Percentiles rank a stretch among this genome's conserved stretches.
Conservation (phyloP, 2,888 invertebrate genomes). For the Phyto melanocephala region DNA sequence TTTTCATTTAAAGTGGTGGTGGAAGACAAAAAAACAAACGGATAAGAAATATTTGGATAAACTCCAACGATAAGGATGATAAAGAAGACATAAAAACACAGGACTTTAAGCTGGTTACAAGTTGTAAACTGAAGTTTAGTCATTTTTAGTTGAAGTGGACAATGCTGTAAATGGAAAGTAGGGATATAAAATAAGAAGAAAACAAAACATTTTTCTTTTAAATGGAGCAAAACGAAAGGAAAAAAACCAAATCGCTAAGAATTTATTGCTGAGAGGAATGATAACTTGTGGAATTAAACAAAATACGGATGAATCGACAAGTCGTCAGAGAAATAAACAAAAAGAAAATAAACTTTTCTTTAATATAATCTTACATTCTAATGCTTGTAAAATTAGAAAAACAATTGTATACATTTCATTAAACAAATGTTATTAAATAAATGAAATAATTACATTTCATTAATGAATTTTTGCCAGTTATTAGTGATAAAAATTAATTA, state of each 20-base stretch:
- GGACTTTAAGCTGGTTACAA: not conserved
- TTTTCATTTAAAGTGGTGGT: constrained; percentile 30
- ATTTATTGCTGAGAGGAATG: not conserved
- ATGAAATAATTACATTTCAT: no score
- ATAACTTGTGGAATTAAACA: not conserved
- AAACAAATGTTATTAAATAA: no score
- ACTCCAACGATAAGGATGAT: not conserved
- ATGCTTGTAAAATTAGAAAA: no score
- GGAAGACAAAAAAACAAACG: not conserved
- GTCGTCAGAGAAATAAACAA: not conserved
- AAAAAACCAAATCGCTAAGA: not conserved
- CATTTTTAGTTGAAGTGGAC: constrained; percentile 19
- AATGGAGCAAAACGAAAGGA: not conserved
- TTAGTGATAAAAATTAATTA: no score
- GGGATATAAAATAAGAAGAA: not conserved
- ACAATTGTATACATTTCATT: no score
- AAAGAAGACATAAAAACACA: not conserved
- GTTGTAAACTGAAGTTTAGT: constrained; percentile 4
- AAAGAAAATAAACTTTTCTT: no score
- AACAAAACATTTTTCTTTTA: not conserved
- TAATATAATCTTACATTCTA: no score
- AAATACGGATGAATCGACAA: not conserved
- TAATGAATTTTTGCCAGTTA: no score
- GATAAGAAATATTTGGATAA: not conserved
- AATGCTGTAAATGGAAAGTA: not conserved